phyloP scores from a whole-genome alignment of 2,888 invertebrate species.

The Limenitis camilla region DNA sequence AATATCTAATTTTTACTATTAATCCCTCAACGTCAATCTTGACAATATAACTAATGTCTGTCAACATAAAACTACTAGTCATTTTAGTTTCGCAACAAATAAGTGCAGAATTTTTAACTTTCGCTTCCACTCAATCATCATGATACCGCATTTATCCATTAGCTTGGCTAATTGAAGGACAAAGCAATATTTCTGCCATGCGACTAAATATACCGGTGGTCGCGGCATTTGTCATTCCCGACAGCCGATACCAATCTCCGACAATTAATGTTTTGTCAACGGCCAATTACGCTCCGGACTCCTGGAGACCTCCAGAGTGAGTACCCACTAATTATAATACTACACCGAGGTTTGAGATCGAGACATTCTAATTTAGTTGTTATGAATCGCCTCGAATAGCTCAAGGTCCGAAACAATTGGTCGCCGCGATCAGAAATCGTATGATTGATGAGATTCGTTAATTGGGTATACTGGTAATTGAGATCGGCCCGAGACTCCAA shows the following conservation, averaged over 20 bases:
- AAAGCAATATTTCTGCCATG: constrained; percentile 24
- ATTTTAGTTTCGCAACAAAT: constrained; percentile 14
- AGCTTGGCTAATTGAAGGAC: constrained; percentile 25
- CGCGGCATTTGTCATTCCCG: constrained; percentile 29
- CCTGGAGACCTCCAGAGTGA: constrained; percentile 13
- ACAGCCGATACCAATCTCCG: constrained; percentile 27
- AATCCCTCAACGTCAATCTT: constrained; percentile 13
- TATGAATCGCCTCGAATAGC: constrained; percentile 8
- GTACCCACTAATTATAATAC: constrained; percentile 15
- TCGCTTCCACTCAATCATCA: constrained; percentile 21
- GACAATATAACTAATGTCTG: constrained; percentile 9
- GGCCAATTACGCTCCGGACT: constrained; percentile 24
- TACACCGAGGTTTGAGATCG: not conserved
- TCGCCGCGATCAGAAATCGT: constrained; percentile 23
- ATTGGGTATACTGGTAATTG: constrained; percentile 38
- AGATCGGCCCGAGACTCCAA: constrained; percentile 22
- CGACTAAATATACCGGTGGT: constrained; percentile 13
- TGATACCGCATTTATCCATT: constrained; percentile 21
- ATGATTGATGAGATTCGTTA: constrained; percentile 44
- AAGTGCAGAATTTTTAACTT: constrained; percentile 14
- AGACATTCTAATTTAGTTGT: constrained; percentile 20
- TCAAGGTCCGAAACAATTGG: constrained; percentile 33
- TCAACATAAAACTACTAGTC: constrained; percentile 5
- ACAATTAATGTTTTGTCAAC: constrained; percentile 31
- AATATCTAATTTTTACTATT: constrained; percentile 5